phyloP scores from a whole-genome alignment of 2,113 vertebrate species.

The Plectropomus leopardus region DNA sequence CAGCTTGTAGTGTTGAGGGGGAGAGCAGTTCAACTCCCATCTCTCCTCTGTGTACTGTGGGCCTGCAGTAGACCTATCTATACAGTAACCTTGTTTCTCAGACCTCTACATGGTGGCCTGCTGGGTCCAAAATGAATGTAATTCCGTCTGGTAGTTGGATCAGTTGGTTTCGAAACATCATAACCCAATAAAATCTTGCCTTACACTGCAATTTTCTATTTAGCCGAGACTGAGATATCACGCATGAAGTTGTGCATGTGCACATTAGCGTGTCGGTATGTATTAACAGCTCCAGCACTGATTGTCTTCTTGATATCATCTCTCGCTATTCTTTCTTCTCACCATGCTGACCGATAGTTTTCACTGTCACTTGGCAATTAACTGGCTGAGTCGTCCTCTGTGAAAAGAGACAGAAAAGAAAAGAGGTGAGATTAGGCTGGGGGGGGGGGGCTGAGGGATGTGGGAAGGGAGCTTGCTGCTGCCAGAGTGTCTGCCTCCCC shows the following conservation, averaged over 20 bases:
- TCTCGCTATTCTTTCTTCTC: constrained; percentile 41
- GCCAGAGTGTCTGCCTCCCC: constrained; percentile 92
- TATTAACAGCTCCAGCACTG: constrained; percentile 5
- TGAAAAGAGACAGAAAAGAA: constrained; percentile 77
- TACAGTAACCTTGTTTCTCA: constrained; percentile 40
- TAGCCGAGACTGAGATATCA: neutral
- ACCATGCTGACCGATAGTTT: constrained; percentile 70
- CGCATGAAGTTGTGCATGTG: neutral
- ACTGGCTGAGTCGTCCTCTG: constrained; percentile 78
- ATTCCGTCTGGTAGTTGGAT: constrained; percentile 56
- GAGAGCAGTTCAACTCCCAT: constrained; percentile 66
- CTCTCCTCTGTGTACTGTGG: constrained; percentile 52
- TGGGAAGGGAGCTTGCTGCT: constrained; percentile 82
- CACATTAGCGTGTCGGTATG: neutral
- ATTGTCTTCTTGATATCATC: constrained; percentile 43
- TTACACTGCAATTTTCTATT: constrained; percentile 28
- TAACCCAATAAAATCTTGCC: constrained; percentile 23
- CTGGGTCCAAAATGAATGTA: constrained; percentile 37
- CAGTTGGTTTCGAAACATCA: constrained; percentile 44
- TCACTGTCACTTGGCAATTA: constrained; percentile 70
- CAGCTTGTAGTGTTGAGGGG: constrained; percentile 74
- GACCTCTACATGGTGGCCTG: constrained; percentile 24
- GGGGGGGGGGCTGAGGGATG: constrained; percentile 65
- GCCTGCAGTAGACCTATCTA: constrained; percentile 32
- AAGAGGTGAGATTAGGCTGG: constrained; percentile 83